Evolutionary conservation across 1,140 invertebrate genomes (phyloP).

Genomic region (Pseudachorutes palmiensis): DNA sequence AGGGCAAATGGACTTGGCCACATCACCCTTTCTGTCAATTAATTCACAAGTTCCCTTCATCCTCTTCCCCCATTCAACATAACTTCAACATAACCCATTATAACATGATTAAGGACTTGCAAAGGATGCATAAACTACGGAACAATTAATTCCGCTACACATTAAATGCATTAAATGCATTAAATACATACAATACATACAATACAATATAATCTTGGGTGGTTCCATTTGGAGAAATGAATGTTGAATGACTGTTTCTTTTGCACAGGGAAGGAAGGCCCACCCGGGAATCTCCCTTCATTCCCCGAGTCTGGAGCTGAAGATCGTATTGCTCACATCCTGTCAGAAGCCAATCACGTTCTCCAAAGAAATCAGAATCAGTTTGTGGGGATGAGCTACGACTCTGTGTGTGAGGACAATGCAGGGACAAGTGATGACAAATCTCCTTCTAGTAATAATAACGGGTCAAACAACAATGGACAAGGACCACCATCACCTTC

Average conservation of each 20-base stretch:
- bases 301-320: slow-evolving; percentile 68
- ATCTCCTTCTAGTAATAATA: slow-evolving; percentile 60
- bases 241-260: neutral
- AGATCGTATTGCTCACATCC: slow-evolving; percentile 85
- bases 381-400: slow-evolving; percentile 18
- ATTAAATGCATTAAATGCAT: too few relatives aligned
- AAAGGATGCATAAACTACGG: too few relatives aligned
- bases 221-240: neutral
- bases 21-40: too few relatives aligned
- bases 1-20: too few relatives aligned
- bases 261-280: slow-evolving; percentile 50
- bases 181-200: too few relatives aligned
- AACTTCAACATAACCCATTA: too few relatives aligned
- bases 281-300: slow-evolving; percentile 60
- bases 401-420: slow-evolving; percentile 44
- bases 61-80: too few relatives aligned
- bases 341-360: slow-evolving; percentile 77
- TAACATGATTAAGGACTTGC: too few relatives aligned
- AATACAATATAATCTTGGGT: too few relatives aligned
- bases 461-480: slow-evolving; percentile 29
- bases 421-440: slow-evolving; percentile 54
- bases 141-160: too few relatives aligned
- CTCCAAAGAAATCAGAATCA: slow-evolving; percentile 42
- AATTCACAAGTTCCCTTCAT: too few relatives aligned
- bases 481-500: slow-evolving; percentile 36